Evolutionary conservation across 2,113 vertebrate species (phyloP).

Genomic region (Myotis brandtii): DNA sequence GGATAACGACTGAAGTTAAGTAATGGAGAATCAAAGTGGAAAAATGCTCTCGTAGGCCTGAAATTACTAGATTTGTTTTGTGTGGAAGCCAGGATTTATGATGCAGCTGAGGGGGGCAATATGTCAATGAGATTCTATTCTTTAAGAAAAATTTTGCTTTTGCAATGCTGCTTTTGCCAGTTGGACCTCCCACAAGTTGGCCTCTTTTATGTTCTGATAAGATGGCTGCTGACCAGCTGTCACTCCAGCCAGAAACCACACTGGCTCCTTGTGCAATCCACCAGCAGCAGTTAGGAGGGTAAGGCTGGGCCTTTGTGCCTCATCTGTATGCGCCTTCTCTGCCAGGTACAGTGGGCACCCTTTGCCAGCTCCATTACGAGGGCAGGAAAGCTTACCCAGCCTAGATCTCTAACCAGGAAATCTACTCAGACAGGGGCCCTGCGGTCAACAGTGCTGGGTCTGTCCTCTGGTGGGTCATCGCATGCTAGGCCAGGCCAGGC

Average conservation of each 20-base stretch:
- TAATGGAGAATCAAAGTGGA: slow-evolving; percentile 41
- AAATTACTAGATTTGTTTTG: slow-evolving; percentile 28
- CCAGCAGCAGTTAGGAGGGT: slow-evolving; percentile 54
- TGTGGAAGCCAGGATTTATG: slow-evolving; percentile 31
- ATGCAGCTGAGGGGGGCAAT: background rate
- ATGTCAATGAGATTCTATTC: background rate
- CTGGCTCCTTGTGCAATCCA: slow-evolving; percentile 48
- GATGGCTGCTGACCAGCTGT: slow-evolving; percentile 79
- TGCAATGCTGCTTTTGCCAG: background rate
- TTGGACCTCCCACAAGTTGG: slow-evolving; percentile 53
- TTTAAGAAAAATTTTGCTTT: slow-evolving; percentile 12
- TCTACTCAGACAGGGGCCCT: background rate
- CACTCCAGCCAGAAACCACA: slow-evolving; percentile 62
- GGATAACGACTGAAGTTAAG: slow-evolving; percentile 50
- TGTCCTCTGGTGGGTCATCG: background rate
- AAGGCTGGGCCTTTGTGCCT: slow-evolving; percentile 55
- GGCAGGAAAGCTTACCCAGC: slow-evolving; percentile 61
- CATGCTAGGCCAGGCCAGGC: background rate
- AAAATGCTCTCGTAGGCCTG: slow-evolving; percentile 13
- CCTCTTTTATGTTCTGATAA: slow-evolving; percentile 74
- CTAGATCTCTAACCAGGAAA: slow-evolving; percentile 39
- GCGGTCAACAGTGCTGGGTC: background rate
- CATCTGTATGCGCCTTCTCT: slow-evolving; percentile 53
- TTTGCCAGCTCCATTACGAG: slow-evolving; percentile 66
- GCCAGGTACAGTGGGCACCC: slow-evolving; percentile 41